Evolutionary conservation across 2,888 invertebrate genomes (phyloP).

Genomic region (Leptinotarsa juncta): DNA sequence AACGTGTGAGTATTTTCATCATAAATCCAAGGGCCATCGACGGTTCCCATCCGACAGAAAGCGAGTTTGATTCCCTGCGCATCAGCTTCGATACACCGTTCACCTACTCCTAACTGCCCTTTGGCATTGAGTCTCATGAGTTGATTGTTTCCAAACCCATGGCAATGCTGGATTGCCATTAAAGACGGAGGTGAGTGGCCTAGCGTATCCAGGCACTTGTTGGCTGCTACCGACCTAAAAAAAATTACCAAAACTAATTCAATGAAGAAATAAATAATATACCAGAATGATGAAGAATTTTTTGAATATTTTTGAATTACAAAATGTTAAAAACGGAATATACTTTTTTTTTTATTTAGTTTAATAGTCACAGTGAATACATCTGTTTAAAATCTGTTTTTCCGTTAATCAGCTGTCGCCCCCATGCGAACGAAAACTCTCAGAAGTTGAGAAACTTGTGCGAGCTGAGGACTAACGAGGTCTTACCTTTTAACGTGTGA

Average conservation of each 20-base stretch:
- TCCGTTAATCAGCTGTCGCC: too few relatives aligned
- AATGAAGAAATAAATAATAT: too few relatives aligned
- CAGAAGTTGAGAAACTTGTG: too few relatives aligned
- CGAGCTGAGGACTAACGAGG: too few relatives aligned
- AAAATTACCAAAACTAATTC: neutral
- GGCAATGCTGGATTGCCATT: constrained; percentile 92
- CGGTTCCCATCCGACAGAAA: constrained; percentile 91
- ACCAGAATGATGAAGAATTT: too few relatives aligned
- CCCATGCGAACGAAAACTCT: too few relatives aligned
- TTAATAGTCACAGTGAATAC: too few relatives aligned
- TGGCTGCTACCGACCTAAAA: constrained; percentile 79
- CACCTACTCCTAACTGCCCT: constrained; percentile 93
- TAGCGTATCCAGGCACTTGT: constrained; percentile 91
- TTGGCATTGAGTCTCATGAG: constrained; percentile 90
- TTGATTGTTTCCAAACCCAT: constrained; percentile 95
- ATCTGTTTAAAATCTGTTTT: too few relatives aligned
- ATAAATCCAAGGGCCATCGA: constrained; percentile 95
- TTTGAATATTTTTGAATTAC: too few relatives aligned
- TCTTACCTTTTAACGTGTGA: too few relatives aligned
- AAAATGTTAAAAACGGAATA: too few relatives aligned
- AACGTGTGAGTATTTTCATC: constrained; percentile 81
- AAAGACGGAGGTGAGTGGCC: constrained; percentile 91
- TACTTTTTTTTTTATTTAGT: too few relatives aligned
- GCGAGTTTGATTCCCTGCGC: constrained; percentile 87
- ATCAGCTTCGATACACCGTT: constrained; percentile 94